Percentiles rank a stretch among this genome's conserved stretches.
Evolutionary conservation across 2,888 invertebrate genomes (phyloP).

Genomic region (Apodemia mormo): DNA sequence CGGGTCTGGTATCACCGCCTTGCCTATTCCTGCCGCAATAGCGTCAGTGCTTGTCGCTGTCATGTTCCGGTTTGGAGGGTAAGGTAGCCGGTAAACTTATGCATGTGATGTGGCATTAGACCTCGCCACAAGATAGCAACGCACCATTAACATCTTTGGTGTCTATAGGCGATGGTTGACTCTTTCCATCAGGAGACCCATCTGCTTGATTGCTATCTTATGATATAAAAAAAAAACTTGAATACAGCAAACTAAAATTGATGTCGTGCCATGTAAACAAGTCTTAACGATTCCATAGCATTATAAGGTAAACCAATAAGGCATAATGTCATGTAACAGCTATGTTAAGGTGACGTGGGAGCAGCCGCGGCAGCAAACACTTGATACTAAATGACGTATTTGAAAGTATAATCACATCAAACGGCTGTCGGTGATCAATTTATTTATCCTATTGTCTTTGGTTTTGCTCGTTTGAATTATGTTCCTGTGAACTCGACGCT

Average conservation of each 20-base stretch:
- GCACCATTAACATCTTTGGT: too few relatives aligned
- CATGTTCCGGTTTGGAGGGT: too few relatives aligned
- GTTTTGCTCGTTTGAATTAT: conserved; percentile 4
- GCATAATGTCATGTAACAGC: conserved; percentile 31
- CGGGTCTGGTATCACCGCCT: too few relatives aligned
- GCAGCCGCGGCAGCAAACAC: conserved; percentile 28
- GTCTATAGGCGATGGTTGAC: too few relatives aligned
- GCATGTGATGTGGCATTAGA: too few relatives aligned
- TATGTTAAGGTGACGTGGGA: conserved; percentile 30
- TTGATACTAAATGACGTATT: conserved; percentile 33
- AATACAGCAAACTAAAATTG: not conserved
- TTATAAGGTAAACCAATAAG: conserved; percentile 33
- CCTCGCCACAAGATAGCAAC: too few relatives aligned
- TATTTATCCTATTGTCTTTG: conserved; percentile 22
- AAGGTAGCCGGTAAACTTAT: too few relatives aligned
- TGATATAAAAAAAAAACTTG: too few relatives aligned
- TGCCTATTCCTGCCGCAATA: too few relatives aligned
- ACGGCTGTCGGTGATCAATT: conserved; percentile 29
- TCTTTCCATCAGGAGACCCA: too few relatives aligned
- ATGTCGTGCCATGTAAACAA: conserved; percentile 26
- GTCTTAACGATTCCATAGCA: conserved; percentile 27
- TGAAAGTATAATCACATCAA: conserved; percentile 34
- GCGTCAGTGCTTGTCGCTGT: too few relatives aligned
- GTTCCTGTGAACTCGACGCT: not conserved
- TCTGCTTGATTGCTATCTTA: too few relatives aligned